Base-by-base conservation (phyloP, 1,140 invertebrate genomes). In the Pseudoatta argentina region DNA sequence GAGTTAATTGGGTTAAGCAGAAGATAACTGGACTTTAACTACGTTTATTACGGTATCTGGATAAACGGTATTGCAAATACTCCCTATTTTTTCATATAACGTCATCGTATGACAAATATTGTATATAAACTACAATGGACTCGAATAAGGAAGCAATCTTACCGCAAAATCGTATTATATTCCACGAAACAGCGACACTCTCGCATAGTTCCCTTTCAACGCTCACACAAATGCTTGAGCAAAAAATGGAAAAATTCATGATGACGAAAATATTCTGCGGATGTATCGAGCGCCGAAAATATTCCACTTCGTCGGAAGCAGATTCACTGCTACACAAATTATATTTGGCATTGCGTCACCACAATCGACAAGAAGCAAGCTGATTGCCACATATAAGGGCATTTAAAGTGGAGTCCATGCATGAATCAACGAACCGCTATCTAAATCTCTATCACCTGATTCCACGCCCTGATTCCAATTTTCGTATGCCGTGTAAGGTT, bases 231-330 rank as follows among this genome's bases (percentile, higher is more conserved):
- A 76, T 71, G 63, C 39, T 73, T 59, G 82, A 51, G 82, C 83
- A 66, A 79, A 69, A 86, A 75, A n/a, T 83, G 79, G 27, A 83
- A 75, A 83, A 83, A 75, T 83, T 83, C 79, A 83, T 83, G 79
- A 75, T 55, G 79, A 75, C 69, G 69, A 24, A 61, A 63, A 83
- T 83, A 83, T 83, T 83, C 57, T 34, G 79, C 39, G 39, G n/a
- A 57, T 78, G 59, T 61, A 64, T 30, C 24, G 53, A 30, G 44
- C 78, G 48, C 57, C 66, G 27, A 69, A 87, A 89, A 91, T 91
- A 89, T 89, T 91, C 82, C 75, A 76, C 61, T 64, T 77, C 55
- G 67, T 67, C 78, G 64, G 89, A 85, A 82, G 83, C 64, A 66
- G 83, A 88, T 88, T 82, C 83, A 59, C 24, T 39, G 82, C 18